Evolutionary conservation across 2,113 vertebrate genomes (phyloP), one percentile per base, ranked within the genome.

Genomic region (Nycticryphes semicollaris): DNA sequence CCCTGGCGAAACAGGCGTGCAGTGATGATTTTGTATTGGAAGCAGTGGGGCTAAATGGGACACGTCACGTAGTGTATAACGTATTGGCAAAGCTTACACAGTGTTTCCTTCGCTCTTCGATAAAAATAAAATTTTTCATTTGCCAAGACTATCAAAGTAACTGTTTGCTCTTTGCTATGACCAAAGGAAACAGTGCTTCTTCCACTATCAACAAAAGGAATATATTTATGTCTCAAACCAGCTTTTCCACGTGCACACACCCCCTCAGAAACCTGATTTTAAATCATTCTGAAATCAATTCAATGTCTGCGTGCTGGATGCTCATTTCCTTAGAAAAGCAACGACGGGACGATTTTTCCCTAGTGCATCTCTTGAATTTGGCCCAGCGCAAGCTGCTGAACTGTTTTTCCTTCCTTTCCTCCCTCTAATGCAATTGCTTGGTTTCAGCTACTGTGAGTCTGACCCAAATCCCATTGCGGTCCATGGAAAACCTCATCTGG

Each of bases 311-410:
- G 66, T 0, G 12, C 90, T 92, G 90, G 84, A 84, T 68, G 88
- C 30, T 92, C 86, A 79, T 89, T 97, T 97, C 96, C 92, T 95
- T 96, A 94, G 53, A 92, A 96, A 96, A 96, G 96, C 95, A 96
- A 79, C 1, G 2, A 28, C 1, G 1, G 76, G 90, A 74, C 0
- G 1, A 72, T 90, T 89, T 96, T 94, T 69, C 83, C 69, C 96
- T 48, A n/a, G 69, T 92, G 84, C 86, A 93, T 84, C 96, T 89
- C 92, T 30, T 81, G 53, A 82, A 73, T 82, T 87, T 87, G 94
- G 92, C 95, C 92, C 89, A 79, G 89, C 50, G 45, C 53, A n/a
- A 3, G 4, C 57, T 69, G 86, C 14, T 96, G 90, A 96, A 73
- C 33, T 75, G 48, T 43, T 95, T 95, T 96, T 93, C 92, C 96